These are phyloP conservation scores for Agrotis segetum DNA, from an alignment of 2,888 invertebrate genomes.

Conservation along the genomic window DNA sequence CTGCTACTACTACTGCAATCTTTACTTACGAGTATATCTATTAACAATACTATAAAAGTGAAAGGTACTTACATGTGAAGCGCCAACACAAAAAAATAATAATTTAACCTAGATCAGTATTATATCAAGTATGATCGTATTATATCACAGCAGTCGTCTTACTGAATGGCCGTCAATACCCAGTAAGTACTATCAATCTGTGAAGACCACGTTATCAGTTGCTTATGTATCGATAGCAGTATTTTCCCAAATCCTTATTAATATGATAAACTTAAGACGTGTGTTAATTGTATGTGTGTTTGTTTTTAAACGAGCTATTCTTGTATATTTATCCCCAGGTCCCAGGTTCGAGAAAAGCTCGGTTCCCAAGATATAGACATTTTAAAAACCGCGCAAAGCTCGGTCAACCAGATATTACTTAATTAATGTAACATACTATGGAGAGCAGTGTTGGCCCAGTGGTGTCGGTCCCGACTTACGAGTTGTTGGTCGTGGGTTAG, in stretches of 20 bases:
- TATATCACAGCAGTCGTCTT: background rate
- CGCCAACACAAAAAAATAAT: slow-evolving; percentile 7
- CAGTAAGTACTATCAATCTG: slow-evolving; percentile 8
- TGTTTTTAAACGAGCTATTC: no score
- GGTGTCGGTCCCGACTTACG: no score
- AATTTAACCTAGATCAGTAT: background rate
- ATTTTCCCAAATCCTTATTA: slow-evolving; percentile 43
- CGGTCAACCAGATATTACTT: no score
- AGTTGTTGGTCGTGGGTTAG: no score
- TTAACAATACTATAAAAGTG: background rate
- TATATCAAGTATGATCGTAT: background rate
- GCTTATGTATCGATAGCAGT: slow-evolving; percentile 29
- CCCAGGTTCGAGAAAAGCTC: no score
- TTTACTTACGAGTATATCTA: no score
- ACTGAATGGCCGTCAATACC: slow-evolving; percentile 18
- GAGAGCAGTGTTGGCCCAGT: no score
- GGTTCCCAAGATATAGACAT: no score
- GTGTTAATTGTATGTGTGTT: slow-evolving; percentile 40
- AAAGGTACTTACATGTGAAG: slow-evolving; percentile 35
- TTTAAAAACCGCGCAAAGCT: no score
- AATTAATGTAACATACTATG: no score
- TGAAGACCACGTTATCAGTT: slow-evolving; percentile 35
- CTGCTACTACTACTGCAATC: background rate
- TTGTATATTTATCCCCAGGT: no score
- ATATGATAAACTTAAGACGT: slow-evolving; percentile 1